Base-by-base conservation (phyloP, 2,113 vertebrate genomes). In the Sinocyclocheilus maitianheensis region DNA sequence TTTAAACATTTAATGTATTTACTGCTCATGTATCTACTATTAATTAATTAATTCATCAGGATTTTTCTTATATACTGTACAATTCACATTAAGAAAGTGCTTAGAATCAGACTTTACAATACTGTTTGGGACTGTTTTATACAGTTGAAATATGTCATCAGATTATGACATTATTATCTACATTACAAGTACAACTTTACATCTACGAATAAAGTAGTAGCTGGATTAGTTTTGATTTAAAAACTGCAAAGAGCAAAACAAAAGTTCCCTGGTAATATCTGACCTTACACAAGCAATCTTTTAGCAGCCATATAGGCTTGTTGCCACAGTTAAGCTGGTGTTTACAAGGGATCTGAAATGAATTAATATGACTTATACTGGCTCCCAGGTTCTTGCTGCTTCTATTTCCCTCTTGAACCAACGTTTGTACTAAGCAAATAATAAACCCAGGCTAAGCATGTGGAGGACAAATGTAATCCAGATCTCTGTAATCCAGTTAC, bases 401-500 rank as follows among this genome's bases (percentile, higher is more conserved):
- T 83, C 48, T 71, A 83, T 83, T 83, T 83, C 81, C 51, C 69
- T 60, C 51, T 74, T 74, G 48, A 60, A 74, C 30, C 48, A 14
- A 30, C 3, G 77, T 77, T 76, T 43, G 26, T 77, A 76, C 30
- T 53, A 24, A 69, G 37, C 48, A 48, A 63, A 77, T 86, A 86
- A 86, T 83, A 65, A 76, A 65, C 14, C 80, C 58, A 34, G 40
- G 71, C 79, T 77, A 86, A 77, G n/a, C n/a, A 82, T 86, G 71
- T 37, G 60, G 74, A 67, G 58, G 85, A 82, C 85, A 65, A 86
- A 82, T 76, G 71, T 77, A 86, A 86, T 86, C 78, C 69, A 86
- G 67, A 82, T 82, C 55, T 75, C 62, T 86, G 26, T 83, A 83
- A 83, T 67, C 71, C 69, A 82, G 79, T 82, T 74, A 81, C 85